Percentiles rank a stretch among this genome's conserved stretches.
These are phyloP conservation scores for Sylvilagus floridanus DNA, from an alignment of 2,797 vertebrate species.

Conservation along the genomic window DNA sequence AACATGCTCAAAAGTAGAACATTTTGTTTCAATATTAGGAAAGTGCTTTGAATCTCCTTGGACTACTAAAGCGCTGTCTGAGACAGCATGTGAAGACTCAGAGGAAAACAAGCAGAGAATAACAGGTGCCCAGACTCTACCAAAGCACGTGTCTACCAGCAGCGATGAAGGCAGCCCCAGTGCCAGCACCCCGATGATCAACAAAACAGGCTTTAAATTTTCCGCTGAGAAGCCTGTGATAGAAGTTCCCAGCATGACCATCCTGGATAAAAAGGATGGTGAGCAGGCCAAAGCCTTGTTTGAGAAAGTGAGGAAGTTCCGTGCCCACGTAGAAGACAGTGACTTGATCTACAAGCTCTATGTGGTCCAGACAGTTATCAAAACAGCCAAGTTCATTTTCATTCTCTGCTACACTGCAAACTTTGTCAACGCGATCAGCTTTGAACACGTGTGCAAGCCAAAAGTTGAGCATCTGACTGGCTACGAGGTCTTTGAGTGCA, in stretches of 20 bases:
- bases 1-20: constrained; percentile 99
- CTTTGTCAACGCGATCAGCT: constrained; percentile 97
- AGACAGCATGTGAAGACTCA: constrained; percentile 98
- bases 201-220: constrained; percentile 95
- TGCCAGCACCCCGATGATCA: constrained; percentile 94
- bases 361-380: constrained; percentile 97
- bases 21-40: constrained; percentile 98
- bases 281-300: constrained; percentile 99
- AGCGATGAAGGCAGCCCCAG: constrained; percentile 98
- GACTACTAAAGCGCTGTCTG: constrained; percentile 98
- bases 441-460: constrained; percentile 94
- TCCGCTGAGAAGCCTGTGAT: constrained; percentile 96
- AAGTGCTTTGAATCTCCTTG: constrained; percentile 99
- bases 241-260: constrained; percentile 97
- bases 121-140: constrained; percentile 93
- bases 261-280: constrained; percentile 98
- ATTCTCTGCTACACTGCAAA: constrained; percentile 98
- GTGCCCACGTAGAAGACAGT: constrained; percentile 97
- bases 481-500: constrained; percentile 95
- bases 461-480: constrained; percentile 97
- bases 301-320: constrained; percentile 98
- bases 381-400: constrained; percentile 98
- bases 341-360: constrained; percentile 99
- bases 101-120: constrained; percentile 98
- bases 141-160: constrained; percentile 97